Base-by-base conservation (phyloP, 2,888 invertebrate species). In the Caradrina kadenii region DNA sequence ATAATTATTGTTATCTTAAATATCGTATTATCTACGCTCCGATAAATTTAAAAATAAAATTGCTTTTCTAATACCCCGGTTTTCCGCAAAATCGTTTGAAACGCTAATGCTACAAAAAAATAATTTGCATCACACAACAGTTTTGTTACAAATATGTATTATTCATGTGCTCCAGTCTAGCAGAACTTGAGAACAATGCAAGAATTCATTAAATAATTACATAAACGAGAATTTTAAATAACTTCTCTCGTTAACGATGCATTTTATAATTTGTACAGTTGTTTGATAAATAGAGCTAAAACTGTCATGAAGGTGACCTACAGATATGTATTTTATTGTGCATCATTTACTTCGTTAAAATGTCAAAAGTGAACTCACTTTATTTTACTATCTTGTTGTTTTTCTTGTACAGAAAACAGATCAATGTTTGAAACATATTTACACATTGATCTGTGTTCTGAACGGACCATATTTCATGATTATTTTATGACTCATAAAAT, bases 401-500 rank as follows among this genome's bases (percentile, higher is more conserved):
- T 54, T 58, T 69, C 19, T 22, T 26, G n/a, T n/a, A n/a, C n/a
- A n/a, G n/a, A n/a, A n/a, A n/a, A n/a, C n/a, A n/a, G n/a, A n/a
- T n/a, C n/a, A n/a, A n/a, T n/a, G n/a, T 11, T 26, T 26, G 2
- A 19, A 19, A 42, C 10, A 5, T 15, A 13, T 54, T 1, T 31
- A 13, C 50, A 6, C 6, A 53, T 35, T 3, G 17, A 45, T 55
- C 42, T 48, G 15, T 31, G 42, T 68, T 68, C 26, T 45, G 22
- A 61, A 19, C 11, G 19, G 19, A 8, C 7, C 26, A 31, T 52
- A 17, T 48, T 55, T 55, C 31, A 39, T 50, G 45, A 73, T 63
- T 22, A 31, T 13, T 70, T 53, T 59, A 65, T 79, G 84, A 84
- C 45, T 82, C 83, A 86, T 64, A 17, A 69, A 73, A 54, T 53